Evolutionary conservation across 2,797 vertebrate genomes (phyloP), one percentile per base, ranked within the genome.

Genomic region (Sebastes dallii): DNA sequence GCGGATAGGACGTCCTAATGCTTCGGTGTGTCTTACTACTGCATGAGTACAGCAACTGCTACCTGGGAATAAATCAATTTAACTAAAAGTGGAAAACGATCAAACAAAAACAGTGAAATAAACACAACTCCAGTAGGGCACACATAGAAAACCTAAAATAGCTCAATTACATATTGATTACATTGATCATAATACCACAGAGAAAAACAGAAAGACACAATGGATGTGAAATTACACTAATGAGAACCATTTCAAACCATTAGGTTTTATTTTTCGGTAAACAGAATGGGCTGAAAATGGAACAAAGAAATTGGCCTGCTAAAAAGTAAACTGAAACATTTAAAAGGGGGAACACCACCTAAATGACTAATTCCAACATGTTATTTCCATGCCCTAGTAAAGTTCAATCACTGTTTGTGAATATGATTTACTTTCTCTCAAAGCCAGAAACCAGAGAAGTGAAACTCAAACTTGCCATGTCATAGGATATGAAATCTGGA

Each of bases 1-100:
- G 77, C 58, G 66, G 72, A 60, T 39, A 52, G 64, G 62, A 78
- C 14, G 13, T 7, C 42, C 50, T 83, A 86, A 83, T 76, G 27
- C 77, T 71, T 75, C 30, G 70, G 59, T 74, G 52, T 22, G 52
- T 75, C 46, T 75, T 50, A 56, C 56, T 52, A 73, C 27, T 39
- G 24, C 10, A 30, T 12, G 11, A 65, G n/a, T 68, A 22, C 14
- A 67, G 55, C 14, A n/a, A 65, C 46, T 75, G 20, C 12, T 34
- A 55, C 2, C 14, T 39, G 34, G 22, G n/a, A 39, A 66, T 16
- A 27, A 56, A 24, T 22, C 0, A 27, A 72, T 27, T 16, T 50
- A 3, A 46, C 58, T 29, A 82, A 30, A 50, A 72, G 1, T 2
- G 2, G 4, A 11, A 20, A 16, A 42, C 8, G 18, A 32, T 39